phyloP scores from a whole-genome alignment of 1,140 invertebrate species.

The Subanguina moxae region DNA sequence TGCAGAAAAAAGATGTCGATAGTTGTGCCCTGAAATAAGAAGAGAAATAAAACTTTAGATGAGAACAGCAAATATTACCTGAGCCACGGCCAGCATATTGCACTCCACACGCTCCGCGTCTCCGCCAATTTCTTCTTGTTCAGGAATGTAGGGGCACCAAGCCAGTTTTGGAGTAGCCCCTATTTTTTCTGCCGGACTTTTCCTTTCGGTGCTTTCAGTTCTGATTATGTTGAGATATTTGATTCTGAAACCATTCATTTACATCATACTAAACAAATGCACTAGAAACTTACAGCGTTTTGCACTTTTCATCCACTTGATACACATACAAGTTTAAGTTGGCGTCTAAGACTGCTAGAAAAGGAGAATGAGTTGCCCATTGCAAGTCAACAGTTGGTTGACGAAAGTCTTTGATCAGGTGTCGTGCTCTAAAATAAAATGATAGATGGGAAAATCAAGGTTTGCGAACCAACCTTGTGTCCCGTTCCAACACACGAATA shows the following conservation, averaged over 20 bases:
- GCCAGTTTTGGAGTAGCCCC: conserved; percentile 11
- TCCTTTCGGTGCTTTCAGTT: conserved; percentile 8
- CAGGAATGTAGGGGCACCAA: conserved; percentile 40
- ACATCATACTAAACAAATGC: not conserved
- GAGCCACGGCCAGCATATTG: conserved; percentile 29
- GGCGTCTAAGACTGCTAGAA: conserved; percentile 37
- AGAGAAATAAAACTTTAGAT: not conserved
- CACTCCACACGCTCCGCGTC: conserved; percentile 14
- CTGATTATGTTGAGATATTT: conserved; percentile 43
- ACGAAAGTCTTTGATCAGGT: conserved; percentile 43
- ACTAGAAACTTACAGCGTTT: conserved; percentile 15
- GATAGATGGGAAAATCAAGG: not conserved
- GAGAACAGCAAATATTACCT: conserved; percentile 8
- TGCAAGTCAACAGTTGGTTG: conserved; percentile 30
- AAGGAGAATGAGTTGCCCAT: conserved; percentile 35
- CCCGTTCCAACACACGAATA: conserved; percentile 16
- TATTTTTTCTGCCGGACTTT: not conserved
- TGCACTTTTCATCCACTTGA: conserved; percentile 34
- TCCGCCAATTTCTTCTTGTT: conserved; percentile 25
- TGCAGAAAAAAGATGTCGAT: conserved; percentile 34
- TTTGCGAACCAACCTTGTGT: not conserved
- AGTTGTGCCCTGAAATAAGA: conserved; percentile 18
- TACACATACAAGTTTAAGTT: conserved; percentile 42
- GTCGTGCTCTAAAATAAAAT: conserved; percentile 21
- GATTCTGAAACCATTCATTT: conserved; percentile 2